Conservation (phyloP, 2,888 invertebrate genomes). For the Tethea ocularis region DNA sequence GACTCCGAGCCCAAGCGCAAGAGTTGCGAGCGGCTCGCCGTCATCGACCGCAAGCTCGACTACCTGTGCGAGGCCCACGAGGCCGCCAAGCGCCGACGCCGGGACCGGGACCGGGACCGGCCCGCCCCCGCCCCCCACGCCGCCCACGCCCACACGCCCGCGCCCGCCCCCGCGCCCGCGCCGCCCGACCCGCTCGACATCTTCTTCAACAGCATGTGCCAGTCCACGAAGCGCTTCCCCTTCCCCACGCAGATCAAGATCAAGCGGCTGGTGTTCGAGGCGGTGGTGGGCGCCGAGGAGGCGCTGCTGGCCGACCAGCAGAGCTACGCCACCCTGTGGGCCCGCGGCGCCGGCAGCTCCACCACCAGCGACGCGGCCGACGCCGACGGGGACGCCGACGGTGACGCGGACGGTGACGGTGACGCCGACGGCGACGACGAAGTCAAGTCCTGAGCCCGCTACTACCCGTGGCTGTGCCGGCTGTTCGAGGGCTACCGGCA, state of each 20-base stretch:
- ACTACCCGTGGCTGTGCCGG: constrained; percentile 26
- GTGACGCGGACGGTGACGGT: neutral
- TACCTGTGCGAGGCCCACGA: constrained; percentile 54
- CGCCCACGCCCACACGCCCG: constrained; percentile 14
- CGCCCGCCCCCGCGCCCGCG: constrained; percentile 20
- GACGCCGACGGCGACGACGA: constrained; percentile 35
- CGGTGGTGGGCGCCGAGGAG: constrained; percentile 73
- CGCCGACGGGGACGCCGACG: neutral
- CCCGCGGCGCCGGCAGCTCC: constrained; percentile 41
- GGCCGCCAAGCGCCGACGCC: constrained; percentile 37
- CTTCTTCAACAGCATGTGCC: constrained; percentile 79
- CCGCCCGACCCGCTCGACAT: constrained; percentile 68
- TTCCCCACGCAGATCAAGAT: constrained; percentile 72
- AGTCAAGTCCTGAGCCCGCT: constrained; percentile 49
- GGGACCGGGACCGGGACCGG: constrained; percentile 14
- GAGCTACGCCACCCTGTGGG: constrained; percentile 72
- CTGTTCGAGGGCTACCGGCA: constrained; percentile 30
- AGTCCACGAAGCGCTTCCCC: constrained; percentile 72
- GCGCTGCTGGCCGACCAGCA: constrained; percentile 71
- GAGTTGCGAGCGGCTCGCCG: constrained; percentile 47
- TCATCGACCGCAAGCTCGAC: constrained; percentile 63
- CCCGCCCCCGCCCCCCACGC: constrained; percentile 18
- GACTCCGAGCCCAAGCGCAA: constrained; percentile 48
- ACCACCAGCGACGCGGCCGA: constrained; percentile 49
- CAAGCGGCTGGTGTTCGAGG: constrained; percentile 67